Base-by-base conservation (phyloP, 92 coral and sea anemone genomes). In the Galaxea fascicularis region DNA sequence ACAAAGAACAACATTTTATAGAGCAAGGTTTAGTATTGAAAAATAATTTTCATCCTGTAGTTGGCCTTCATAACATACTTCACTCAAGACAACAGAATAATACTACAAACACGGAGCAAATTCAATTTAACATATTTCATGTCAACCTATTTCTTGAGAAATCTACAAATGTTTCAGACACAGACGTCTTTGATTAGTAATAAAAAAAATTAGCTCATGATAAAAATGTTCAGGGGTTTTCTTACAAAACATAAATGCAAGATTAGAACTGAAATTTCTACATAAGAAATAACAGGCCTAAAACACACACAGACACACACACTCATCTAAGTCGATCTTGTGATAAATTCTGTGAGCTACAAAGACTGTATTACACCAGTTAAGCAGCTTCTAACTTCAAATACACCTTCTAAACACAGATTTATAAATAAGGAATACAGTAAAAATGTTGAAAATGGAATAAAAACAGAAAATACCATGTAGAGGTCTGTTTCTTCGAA, bases 401-500 rank as follows among this genome's bases (percentile, higher is more conserved):
- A 77, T 62, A 77, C 60, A 60, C 27, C 57, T 49, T 11, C 63
- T 49, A 66, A 30, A 35, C 18, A 51, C 75, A 66, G 26, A 49
- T 27, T 21, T 46, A 66, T 79, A n/a, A 49, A 3, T 26, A 11
- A 51, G 24, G 45, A 66, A 65, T 60, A 72, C 49, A 65, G 20
- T 8, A 46, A 16, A 49, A 45, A 44, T 15, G 22, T 4, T 22
- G 21, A 78, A 54, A 63, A 65, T 22, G 9, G 76, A 78, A 63
- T 31, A 53, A 66, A 78, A 71, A 24, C 3, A n/a, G 45, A 70
- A 66, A 76, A 26, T 90, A 90, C 93, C 93, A 90, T 80, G 93
- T 78, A 80, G 93, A 90, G 53, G 93, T 66, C 78, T 87, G 87
- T 47, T 90, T 86, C 87, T 87, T 90, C 73, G 93, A 90, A 70